Base-by-base conservation (phyloP, 2,113 vertebrate genomes). In the Sigmodon hispidus region DNA sequence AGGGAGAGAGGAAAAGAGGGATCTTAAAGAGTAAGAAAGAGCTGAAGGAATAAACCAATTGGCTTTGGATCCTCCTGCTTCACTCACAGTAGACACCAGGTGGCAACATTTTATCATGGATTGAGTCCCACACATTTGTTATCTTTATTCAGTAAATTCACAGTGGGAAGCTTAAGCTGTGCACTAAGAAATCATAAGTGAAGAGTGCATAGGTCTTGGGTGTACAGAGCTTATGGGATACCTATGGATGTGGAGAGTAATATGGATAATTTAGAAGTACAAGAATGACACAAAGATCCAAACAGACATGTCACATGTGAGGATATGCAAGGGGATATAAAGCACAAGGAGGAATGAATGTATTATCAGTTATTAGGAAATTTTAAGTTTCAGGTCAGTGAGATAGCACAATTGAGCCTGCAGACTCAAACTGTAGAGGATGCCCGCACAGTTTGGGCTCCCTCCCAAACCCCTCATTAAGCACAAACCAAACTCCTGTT, bases 21-120 rank as follows among this genome's bases (percentile, higher is more conserved):
- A 24, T 55, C 52, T 55, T 55, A 55, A n/a, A n/a, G n/a, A n/a
- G n/a, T n/a, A n/a, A n/a, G 50, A 52, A 77, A 24, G 61, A 57
- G 12, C 13, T 40, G 43, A 1, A 85, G 0, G 40, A 89, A 90
- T 16, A 8, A 9, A 21, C 7, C 26, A 16, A 3, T 57, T 24
- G 6, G 22, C 19, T 72, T 79, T 24, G 59, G 45, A 21, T n/a
- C 50, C 26, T 77, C 43, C 15, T 5, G 40, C 48, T 17, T 86
- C 40, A 11, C 61, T 94, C 63, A 40, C 19, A 81, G 5, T 12
- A 11, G 76, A 92, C 95, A 97, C 93, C 83, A 97, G 97, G 83
- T 96, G 97, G 97, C 79, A 15, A 69, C 65, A 96, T 95, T 94
- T 90, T 10, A 50, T 85, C 31, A 79, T 94, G 59, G 2, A 24